Base-by-base conservation (phyloP, 92 coral and sea anemone genomes). In the Anthopleura xanthogrammica region DNA sequence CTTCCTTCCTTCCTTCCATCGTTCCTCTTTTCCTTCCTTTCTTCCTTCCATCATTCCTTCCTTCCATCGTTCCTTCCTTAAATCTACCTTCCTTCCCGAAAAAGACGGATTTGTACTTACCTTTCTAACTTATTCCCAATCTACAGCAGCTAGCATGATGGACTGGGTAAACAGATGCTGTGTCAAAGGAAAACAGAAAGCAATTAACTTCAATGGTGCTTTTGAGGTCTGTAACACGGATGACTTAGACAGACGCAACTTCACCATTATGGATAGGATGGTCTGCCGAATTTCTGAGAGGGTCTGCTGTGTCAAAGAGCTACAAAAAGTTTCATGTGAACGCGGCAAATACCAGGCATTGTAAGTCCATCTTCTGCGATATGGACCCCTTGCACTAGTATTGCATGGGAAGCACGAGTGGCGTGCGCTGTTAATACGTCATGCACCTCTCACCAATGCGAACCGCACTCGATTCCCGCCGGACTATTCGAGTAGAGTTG, bases 101-200 rank as follows among this genome's bases (percentile, higher is more conserved):
- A 29, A 29, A 29, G 36, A 0, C 0, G 36, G 36, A 29, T 29
- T 29, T 29, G 36, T 54, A 54, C 16, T 54, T 8, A 54, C 58
- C 58, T 62, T 17, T 62, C 5, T 62, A 19, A n/a, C 16, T 54
- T 11, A 12, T 54, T 54, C 36, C 36, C 36, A 12, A 62, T n/a
- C 70, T 62, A n/a, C 70, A 16, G 5, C 62, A 81, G 84, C 77
- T 52, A 66, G 78, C 36, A 60, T 81, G 41, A 81, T 41, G 1
- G 65, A 81, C 46, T 93, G 95, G 95, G 76, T 81, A 42, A 68
- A 60, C 58, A 93, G 98, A 43, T 93, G 98, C 85, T 93, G 98
- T 50, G 5, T 82, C 2, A 91, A 92, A 70, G 98, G 98, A 20
- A 80, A 72, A 24, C 76, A 60, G 0, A 93, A 93, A 72, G 85